These are phyloP conservation scores for Chlorospingus flavigularis DNA, from an alignment of 2,797 vertebrate genomes.

Conservation along the genomic window DNA sequence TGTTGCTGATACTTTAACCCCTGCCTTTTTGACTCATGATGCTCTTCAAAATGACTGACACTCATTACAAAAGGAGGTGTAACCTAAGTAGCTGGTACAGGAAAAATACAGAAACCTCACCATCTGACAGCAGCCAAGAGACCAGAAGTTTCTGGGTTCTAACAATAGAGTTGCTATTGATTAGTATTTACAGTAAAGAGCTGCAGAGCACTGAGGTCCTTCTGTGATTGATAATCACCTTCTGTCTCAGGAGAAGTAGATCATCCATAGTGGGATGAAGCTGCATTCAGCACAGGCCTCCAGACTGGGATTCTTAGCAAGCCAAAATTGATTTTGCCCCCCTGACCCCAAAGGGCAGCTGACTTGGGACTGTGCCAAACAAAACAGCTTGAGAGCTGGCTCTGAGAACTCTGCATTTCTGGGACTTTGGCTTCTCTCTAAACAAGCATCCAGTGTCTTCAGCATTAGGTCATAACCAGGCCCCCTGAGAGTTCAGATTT, in stretches of 20 bases:
- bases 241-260: background rate
- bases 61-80: background rate
- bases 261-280: background rate
- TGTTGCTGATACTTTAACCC: background rate
- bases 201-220: background rate
- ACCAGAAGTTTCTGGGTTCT: background rate
- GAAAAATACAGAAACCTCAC: background rate
- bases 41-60: background rate
- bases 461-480: background rate
- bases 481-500: background rate
- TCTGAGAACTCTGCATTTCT: background rate
- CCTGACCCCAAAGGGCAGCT: background rate
- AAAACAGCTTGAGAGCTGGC: background rate
- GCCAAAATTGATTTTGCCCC: background rate
- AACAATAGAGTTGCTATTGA: background rate
- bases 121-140: background rate
- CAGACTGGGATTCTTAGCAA: background rate
- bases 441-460: background rate
- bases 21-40: background rate
- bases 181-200: background rate
- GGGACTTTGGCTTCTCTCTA: background rate
- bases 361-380: background rate
- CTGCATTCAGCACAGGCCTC: background rate
- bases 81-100: background rate
- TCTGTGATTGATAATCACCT: background rate